These are phyloP conservation scores for Callinectes sapidus DNA, from an alignment of 2,888 invertebrate species.

Conservation along the genomic window DNA sequence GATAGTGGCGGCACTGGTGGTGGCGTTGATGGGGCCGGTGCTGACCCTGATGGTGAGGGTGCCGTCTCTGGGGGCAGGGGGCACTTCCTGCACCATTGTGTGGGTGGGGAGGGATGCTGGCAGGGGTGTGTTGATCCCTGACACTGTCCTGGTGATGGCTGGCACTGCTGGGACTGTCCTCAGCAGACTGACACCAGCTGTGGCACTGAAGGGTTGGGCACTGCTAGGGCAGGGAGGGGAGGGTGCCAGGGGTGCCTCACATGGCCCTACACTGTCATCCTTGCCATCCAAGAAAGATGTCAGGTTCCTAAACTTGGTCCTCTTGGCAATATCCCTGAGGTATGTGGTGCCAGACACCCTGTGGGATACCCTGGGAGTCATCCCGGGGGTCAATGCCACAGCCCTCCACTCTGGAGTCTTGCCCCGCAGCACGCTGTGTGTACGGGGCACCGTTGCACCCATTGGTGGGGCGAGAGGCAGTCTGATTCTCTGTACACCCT, in stretches of 20 bases:
- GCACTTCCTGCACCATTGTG: conserved; percentile 2
- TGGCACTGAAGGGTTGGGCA: background rate
- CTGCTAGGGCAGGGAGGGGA: background rate
- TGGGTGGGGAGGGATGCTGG: background rate
- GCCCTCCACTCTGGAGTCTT: conserved; percentile 24
- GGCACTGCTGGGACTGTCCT: background rate
- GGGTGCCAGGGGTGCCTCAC: background rate
- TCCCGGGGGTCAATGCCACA: background rate
- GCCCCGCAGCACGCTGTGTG: background rate
- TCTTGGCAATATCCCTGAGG: conserved; percentile 56
- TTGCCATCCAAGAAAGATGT: conserved; percentile 48
- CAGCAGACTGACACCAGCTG: background rate
- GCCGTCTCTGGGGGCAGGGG: background rate
- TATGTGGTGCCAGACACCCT: conserved; percentile 55
- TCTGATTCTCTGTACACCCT: conserved; percentile 36
- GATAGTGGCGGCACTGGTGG: background rate
- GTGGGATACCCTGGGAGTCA: conserved; percentile 9
- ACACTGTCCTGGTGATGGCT: background rate
- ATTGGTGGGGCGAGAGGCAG: conserved; percentile 15
- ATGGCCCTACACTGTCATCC: no score
- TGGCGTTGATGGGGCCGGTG: conserved; percentile 52
- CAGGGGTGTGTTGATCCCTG: background rate
- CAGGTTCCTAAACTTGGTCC: conserved; percentile 58
- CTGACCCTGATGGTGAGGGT: conserved; percentile 55
- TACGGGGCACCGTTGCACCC: background rate